These are phyloP conservation scores for Diogma glabrata DNA, from an alignment of 2,888 invertebrate species.

Conservation along the genomic window DNA sequence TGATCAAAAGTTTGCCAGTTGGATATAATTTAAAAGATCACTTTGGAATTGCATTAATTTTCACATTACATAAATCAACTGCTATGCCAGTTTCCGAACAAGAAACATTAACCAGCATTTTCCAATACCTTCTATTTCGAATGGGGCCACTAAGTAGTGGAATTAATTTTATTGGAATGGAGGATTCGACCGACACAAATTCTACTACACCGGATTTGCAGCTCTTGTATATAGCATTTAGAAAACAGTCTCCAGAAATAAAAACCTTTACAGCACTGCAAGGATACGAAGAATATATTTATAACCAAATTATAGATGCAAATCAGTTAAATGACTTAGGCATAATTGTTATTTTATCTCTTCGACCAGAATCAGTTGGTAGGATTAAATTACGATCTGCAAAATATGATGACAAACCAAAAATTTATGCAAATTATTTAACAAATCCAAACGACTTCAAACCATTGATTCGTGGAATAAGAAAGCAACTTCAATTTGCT, in stretches of 20 bases:
- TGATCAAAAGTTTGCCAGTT: conserved; percentile 35
- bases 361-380: conserved; percentile 44
- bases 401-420: background rate
- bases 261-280: conserved; percentile 23
- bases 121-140: conserved; percentile 39
- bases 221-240: conserved; percentile 33
- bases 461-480: conserved; percentile 36
- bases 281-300: too few relatives aligned
- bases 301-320: background rate
- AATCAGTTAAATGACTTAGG: background rate
- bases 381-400: conserved; percentile 35
- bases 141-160: conserved; percentile 38
- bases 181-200: conserved; percentile 24
- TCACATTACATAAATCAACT: conserved; percentile 32
- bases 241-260: conserved; percentile 25
- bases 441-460: conserved; percentile 41
- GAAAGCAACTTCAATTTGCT: conserved; percentile 32
- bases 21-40: conserved; percentile 74
- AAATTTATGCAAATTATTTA: conserved; percentile 44
- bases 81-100: conserved; percentile 10
- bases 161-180: conserved; percentile 24
- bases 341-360: conserved; percentile 24
- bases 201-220: conserved; percentile 40
- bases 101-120: conserved; percentile 23
- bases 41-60: conserved; percentile 40